phyloP scores from a whole-genome alignment of 2,113 vertebrate species.

The Phylloscopus trochiloides region DNA sequence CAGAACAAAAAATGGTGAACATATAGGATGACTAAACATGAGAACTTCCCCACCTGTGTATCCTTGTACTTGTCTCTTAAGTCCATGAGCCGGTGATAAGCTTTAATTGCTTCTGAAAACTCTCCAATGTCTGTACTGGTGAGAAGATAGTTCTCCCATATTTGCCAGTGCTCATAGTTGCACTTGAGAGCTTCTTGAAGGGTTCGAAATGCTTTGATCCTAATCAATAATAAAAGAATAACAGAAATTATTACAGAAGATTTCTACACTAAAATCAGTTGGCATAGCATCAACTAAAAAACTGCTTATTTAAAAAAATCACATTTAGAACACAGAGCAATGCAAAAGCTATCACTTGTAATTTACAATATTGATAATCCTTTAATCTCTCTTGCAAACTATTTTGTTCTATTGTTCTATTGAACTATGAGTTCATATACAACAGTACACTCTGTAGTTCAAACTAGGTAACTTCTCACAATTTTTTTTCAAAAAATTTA shows the following conservation, averaged over 20 bases:
- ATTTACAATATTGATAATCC: not conserved
- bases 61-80: slow-evolving; percentile 92
- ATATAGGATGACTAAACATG: not conserved
- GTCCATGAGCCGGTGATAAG: slow-evolving; percentile 95
- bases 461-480: not conserved
- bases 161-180: slow-evolving; percentile 98
- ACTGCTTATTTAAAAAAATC: not conserved
- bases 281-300: not conserved
- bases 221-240: slow-evolving; percentile 52
- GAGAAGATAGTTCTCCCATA: slow-evolving; percentile 96
- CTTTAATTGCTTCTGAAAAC: slow-evolving; percentile 90
- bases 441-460: not conserved
- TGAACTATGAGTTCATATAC: not conserved
- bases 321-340: not conserved
- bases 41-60: slow-evolving; percentile 79
- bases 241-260: not conserved
- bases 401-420: not conserved
- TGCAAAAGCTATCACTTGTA: not conserved
- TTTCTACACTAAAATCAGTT: not conserved
- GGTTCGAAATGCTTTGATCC: slow-evolving; percentile 90
- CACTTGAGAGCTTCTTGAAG: slow-evolving; percentile 96
- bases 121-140: slow-evolving; percentile 91
- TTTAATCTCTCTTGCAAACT: not conserved
- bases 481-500: not conserved
- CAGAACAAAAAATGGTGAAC: not conserved